Evolutionary conservation across 2,113 vertebrate species (phyloP), one percentile per base, ranked within the genome.

Genomic region (Sylvilagus bachmani): DNA sequence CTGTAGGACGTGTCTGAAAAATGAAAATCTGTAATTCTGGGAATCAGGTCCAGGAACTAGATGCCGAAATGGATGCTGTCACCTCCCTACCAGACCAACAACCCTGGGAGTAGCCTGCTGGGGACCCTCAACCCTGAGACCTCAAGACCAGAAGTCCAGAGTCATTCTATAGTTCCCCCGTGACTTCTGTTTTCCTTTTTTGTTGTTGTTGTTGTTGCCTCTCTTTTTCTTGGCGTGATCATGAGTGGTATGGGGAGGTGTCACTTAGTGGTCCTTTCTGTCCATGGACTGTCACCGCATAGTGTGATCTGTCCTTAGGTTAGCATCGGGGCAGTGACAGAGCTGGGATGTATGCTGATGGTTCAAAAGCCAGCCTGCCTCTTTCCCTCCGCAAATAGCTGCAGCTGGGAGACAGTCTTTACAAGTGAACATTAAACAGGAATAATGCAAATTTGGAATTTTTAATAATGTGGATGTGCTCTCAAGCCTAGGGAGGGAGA

Each of bases 1-100:
- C 77, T 62, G 86, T 90, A 92, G 74, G 81, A 70, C 49, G 66
- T 51, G 24, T 71, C 84, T 75, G 69, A 90, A 90, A 94, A 89
- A 74, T 25, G 55, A 78, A 92, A 88, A 71, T 58, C 25, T 33
- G 11, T 67, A 81, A 53, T 36, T 38, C 74, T 64, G n/a, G 51
- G n/a, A 75, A 27, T 58, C 70, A 67, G 27, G 14, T 83, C 58
- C 78, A 38, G 73, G 55, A 77, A 85, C 3, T 77, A 36, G 74
- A n/a, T n/a, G 31, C 25, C 24, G 31, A 49, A 69, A 85, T 10
- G 1, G n/a, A 58, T 27, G 22, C 31, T 77, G 66, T 55, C 73
- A 51, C 67, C 21, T 74, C 25, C 21, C 77, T 70, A 4, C 62
- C 38, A 55, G 6, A 79, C 24, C 17, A 16, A 81, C 13, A n/a